These are phyloP conservation scores for Mylabris phalerata DNA, from an alignment of 1,140 invertebrate genomes.

Conservation along the genomic window DNA sequence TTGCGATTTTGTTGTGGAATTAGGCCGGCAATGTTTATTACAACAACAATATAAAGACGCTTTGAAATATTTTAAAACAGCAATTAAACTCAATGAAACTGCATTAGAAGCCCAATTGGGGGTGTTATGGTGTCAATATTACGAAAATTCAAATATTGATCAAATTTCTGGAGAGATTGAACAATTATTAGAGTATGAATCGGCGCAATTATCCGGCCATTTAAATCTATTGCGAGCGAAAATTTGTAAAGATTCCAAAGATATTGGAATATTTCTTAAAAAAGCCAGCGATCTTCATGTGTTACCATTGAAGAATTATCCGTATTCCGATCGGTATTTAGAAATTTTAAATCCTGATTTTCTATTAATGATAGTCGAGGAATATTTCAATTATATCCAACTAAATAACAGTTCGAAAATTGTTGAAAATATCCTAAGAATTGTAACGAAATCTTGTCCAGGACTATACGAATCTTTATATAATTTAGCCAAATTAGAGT, in stretches of 20 bases:
- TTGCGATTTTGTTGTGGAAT: constrained; percentile 63
- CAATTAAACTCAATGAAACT: constrained; percentile 75
- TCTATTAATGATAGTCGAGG: constrained; percentile 68
- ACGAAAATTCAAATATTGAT: constrained; percentile 50
- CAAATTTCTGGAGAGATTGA: constrained; percentile 80
- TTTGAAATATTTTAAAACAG: constrained; percentile 67
- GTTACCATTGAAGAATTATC: constrained; percentile 50
- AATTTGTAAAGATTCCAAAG: constrained; percentile 53
- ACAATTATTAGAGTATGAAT: constrained; percentile 75
- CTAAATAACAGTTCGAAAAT: constrained; percentile 46
- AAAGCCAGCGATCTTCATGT: constrained; percentile 66
- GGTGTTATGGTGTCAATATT: constrained; percentile 74
- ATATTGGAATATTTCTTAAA: constrained; percentile 58
- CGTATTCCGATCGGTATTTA: constrained; percentile 72
- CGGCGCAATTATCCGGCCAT: constrained; percentile 48
- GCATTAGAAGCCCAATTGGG: constrained; percentile 73
- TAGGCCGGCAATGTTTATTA: constrained; percentile 71
- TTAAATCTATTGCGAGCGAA: constrained; percentile 65
- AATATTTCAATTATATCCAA: constrained; percentile 70
- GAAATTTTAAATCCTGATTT: constrained; percentile 78
- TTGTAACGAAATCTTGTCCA: constrained; percentile 72
- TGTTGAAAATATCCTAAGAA: constrained; percentile 54
- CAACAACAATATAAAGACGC: constrained; percentile 72
- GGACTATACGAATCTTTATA: constrained; percentile 68
- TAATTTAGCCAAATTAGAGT: constrained; percentile 72